phyloP scores from a whole-genome alignment of 2,113 vertebrate species.

The Ageneiosus marmoratus region DNA sequence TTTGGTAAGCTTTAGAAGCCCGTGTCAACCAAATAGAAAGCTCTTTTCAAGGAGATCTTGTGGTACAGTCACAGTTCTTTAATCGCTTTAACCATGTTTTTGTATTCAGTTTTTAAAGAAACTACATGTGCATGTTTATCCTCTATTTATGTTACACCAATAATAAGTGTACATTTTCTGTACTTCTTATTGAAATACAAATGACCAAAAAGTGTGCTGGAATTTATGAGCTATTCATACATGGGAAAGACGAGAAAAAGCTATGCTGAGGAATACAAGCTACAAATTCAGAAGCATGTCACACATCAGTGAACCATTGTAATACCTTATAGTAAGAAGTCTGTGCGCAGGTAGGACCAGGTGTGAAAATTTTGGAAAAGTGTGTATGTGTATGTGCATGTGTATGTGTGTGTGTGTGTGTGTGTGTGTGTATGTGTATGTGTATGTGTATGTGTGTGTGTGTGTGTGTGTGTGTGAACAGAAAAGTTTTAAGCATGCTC shows the following conservation, averaged over 20 bases:
- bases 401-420: neutral
- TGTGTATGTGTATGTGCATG: too few relatives aligned
- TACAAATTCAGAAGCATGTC: neutral
- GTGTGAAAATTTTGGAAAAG: neutral
- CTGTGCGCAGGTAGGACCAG: neutral
- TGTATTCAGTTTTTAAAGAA: constrained; percentile 45
- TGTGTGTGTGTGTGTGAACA: neutral
- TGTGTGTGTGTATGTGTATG: too few relatives aligned
- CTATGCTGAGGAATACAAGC: neutral
- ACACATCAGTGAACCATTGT: neutral
- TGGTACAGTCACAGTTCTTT: constrained; percentile 30
- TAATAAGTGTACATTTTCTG: constrained; percentile 51
- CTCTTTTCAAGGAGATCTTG: constrained; percentile 39
- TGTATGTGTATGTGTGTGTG: too few relatives aligned
- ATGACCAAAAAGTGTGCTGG: constrained; percentile 53
- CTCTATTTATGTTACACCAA: constrained; percentile 54
- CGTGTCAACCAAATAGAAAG: constrained; percentile 37
- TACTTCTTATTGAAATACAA: constrained; percentile 70
- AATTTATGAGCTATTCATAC: neutral
- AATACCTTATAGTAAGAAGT: neutral
- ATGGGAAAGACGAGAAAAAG: neutral
- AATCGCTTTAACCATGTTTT: constrained; percentile 57
- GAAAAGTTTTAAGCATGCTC: neutral
- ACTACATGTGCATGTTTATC: constrained; percentile 61
- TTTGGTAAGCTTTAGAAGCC: constrained; percentile 35